phyloP scores from a whole-genome alignment of 2,113 vertebrate species.

The Tachuris rubrigastra region DNA sequence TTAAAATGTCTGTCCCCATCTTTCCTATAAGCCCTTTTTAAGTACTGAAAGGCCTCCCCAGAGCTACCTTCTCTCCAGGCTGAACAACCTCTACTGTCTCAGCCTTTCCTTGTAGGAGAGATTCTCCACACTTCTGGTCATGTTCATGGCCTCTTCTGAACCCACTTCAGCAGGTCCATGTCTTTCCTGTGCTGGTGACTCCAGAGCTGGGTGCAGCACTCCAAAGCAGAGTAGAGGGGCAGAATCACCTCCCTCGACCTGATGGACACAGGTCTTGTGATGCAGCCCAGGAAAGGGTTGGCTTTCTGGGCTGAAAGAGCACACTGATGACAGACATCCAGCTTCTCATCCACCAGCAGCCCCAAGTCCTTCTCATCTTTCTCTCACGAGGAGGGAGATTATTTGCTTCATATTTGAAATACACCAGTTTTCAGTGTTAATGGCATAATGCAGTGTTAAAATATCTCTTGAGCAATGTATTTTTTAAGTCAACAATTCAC shows the following conservation, averaged over 20 bases:
- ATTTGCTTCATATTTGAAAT: neutral
- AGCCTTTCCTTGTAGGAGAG: neutral
- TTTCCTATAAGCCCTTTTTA: neutral
- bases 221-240: neutral
- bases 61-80: fast-evolving
- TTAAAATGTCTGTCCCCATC: no score
- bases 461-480: conserved; percentile 40
- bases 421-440: neutral
- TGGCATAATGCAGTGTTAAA: conserved; percentile 25
- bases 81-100: neutral
- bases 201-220: neutral
- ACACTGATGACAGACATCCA: neutral
- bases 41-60: fast-evolving
- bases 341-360: neutral
- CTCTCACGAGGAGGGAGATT: neutral
- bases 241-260: neutral
- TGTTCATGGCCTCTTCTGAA: neutral
- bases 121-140: neutral
- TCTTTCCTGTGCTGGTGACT: neutral
- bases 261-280: fast-evolving
- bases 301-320: neutral
- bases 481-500: conserved; percentile 52
- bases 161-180: neutral
- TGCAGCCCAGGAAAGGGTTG: neutral
- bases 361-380: neutral